A percentile compares a stretch with the other conserved stretches of the same genome.
phyloP scores from a whole-genome alignment of 2,888 invertebrate genomes.

The Tupiocoris notatus region DNA sequence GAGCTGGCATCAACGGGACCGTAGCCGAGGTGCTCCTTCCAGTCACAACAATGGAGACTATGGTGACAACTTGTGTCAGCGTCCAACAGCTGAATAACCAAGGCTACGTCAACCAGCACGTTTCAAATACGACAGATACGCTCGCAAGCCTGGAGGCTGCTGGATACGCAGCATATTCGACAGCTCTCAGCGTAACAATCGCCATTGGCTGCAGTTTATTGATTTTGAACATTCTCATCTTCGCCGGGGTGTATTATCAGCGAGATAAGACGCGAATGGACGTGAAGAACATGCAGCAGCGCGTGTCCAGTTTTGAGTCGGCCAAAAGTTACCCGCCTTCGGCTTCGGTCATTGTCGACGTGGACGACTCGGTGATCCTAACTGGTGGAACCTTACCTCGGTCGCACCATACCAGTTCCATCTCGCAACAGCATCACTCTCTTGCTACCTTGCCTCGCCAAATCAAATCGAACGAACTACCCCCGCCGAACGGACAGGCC shows the following conservation, averaged over 20 bases:
- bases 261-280: constrained; percentile 73
- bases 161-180: constrained; percentile 71
- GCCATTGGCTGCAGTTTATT: constrained; percentile 79
- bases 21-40: constrained; percentile 55
- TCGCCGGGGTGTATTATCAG: constrained; percentile 82
- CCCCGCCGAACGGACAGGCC: constrained; percentile 51
- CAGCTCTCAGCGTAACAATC: constrained; percentile 74
- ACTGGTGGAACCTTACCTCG: constrained; percentile 49
- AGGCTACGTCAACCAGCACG: constrained; percentile 58
- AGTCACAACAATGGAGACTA: constrained; percentile 66
- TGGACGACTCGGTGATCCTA: constrained; percentile 66
- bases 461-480: constrained; percentile 39
- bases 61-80: constrained; percentile 70
- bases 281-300: constrained; percentile 73
- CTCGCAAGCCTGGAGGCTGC: constrained; percentile 77
- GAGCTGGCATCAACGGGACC: constrained; percentile 49
- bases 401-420: constrained; percentile 42
- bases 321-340: constrained; percentile 76
- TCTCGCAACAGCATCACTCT: constrained; percentile 42
- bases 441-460: constrained; percentile 48
- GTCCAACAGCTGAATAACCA: constrained; percentile 57
- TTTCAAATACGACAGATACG: constrained; percentile 68
- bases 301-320: constrained; percentile 57
- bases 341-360: constrained; percentile 79
- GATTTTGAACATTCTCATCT: constrained; percentile 77